Base-by-base conservation (phyloP, 2,888 invertebrate species). In the Dryadula phaetusa region DNA sequence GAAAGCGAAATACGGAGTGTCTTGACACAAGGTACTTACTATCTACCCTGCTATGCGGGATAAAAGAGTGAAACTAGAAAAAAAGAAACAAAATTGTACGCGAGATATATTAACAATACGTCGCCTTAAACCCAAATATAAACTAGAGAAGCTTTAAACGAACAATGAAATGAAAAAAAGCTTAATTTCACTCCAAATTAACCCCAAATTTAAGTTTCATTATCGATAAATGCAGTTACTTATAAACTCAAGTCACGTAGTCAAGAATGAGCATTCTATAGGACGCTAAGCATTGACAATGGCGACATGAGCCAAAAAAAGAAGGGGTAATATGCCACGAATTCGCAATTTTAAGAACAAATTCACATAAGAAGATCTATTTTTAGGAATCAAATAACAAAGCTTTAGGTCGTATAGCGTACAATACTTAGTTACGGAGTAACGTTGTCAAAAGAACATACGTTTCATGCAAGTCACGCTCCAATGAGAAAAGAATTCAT, bases 401-500 rank as follows among this genome's bases (percentile, higher is more conserved):
- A 64, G 67, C 68, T 44, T 47, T 46, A 60, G 64, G 62, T 71
- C 71, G 68, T 56, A 69, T 64, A 60, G 37, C 47, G 71, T 65
- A 73, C 71, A 73, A 73, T 73, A 69, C 71, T 72, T 73, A 73
- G 73, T 73, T 73, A 73, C 67, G 70, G 56, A 70, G 67, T 69
- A 70, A 70, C 69, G 69, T 69, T 72, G 70, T 70, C 71, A 73
- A 72, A 69, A 42, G 66, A 69, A 49, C 53, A 64, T 53, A 60
- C 58, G 66, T 49, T 67, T 46, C 77, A 85, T 84, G 82, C 84
- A 71, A 76, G 79, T 79, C 82, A 82, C 82, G 84, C 75, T 73
- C 75, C 64, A 60, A 73, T 65, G 65, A 77, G 78, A 82, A 85
- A 84, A 73, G 82, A 82, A 84, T 83, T 83, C 84, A 84, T 83